Percentiles rank a stretch among this genome's conserved stretches.
phyloP scores from a whole-genome alignment of 2,113 vertebrate species.

The Setophaga petechia region DNA sequence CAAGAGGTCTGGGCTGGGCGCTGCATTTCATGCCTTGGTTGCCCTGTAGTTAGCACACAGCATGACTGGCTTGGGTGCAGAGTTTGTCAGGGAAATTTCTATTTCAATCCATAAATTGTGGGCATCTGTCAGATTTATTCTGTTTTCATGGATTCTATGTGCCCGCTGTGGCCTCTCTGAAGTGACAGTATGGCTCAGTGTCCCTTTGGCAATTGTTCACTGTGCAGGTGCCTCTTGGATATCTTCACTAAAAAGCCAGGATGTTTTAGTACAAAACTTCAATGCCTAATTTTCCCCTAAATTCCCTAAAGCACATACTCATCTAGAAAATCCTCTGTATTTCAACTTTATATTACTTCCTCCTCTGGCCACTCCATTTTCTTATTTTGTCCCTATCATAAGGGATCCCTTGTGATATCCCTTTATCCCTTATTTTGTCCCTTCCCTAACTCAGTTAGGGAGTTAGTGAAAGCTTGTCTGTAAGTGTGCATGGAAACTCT shows the following conservation, averaged over 20 bases:
- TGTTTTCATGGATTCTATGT: background rate
- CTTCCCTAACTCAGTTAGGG: background rate
- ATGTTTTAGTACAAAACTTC: background rate
- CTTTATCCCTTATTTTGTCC: background rate
- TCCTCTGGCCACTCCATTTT: background rate
- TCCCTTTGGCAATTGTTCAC: background rate
- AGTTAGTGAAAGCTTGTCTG: background rate
- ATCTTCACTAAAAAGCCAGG: background rate
- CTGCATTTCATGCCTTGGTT: background rate
- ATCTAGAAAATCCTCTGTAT: background rate
- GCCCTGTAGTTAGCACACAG: background rate
- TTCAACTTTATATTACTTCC: background rate
- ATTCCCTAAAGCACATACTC: background rate
- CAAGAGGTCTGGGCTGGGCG: background rate
- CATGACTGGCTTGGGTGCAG: background rate
- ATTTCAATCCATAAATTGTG: background rate
- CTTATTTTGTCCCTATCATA: background rate
- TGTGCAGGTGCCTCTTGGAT: background rate
- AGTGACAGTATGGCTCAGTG: background rate
- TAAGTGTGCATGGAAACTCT: background rate
- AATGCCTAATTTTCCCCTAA: background rate
- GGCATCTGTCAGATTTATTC: background rate
- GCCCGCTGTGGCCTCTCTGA: background rate
- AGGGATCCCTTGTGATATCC: no score
- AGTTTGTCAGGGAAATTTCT: background rate